These are phyloP conservation scores for Osmoderma eremita DNA, from an alignment of 2,888 invertebrate genomes.

Conservation along the genomic window DNA sequence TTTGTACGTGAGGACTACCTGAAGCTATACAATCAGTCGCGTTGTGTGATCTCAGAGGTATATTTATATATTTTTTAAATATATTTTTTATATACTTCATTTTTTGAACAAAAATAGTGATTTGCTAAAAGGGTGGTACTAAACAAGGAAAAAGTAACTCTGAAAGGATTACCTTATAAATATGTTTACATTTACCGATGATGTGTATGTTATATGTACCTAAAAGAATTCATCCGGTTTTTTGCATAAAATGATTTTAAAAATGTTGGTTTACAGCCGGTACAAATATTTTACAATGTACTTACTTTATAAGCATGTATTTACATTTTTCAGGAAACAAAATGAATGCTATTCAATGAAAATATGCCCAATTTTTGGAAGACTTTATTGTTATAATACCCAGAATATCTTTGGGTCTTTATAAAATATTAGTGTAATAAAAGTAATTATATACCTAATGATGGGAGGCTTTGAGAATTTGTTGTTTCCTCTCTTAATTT, in stretches of 20 bases:
- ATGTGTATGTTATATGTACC: too few species aligned
- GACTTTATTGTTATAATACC: constrained; percentile 23
- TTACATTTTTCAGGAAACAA: constrained; percentile 19
- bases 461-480: constrained; percentile 2
- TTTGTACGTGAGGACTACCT: too few species aligned
- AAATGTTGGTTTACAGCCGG: not conserved
- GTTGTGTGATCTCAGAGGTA: too few species aligned
- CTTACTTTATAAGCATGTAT: not conserved
- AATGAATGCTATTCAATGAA: constrained; percentile 8
- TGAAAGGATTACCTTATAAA: too few species aligned
- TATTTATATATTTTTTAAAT: too few species aligned
- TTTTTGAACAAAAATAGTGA: too few species aligned
- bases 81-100: too few species aligned
- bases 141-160: too few species aligned
- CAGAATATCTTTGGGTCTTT: constrained; percentile 4
- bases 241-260: not conserved
- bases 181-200: too few species aligned
- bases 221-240: too few species aligned
- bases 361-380: constrained; percentile 3
- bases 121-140: too few species aligned
- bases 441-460: constrained; percentile 22
- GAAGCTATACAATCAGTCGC: too few species aligned
- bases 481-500: constrained; percentile 1
- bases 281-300: constrained; percentile 4
- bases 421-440: constrained; percentile 23